These are phyloP conservation scores for Platycercus adscitus DNA, from an alignment of 2,113 vertebrate genomes.

Conservation along the genomic window DNA sequence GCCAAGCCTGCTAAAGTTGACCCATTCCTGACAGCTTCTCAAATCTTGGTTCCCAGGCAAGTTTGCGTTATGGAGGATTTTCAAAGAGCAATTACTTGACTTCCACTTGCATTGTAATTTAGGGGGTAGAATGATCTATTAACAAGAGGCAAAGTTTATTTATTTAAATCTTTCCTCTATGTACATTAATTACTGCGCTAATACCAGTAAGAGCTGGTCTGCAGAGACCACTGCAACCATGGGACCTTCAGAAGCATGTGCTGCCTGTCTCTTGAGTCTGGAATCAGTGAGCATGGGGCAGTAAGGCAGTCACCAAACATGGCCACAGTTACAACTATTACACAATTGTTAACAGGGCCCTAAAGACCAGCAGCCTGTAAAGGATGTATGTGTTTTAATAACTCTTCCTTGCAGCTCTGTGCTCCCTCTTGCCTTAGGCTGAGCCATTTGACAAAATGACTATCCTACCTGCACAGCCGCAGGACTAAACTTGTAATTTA, in stretches of 20 bases:
- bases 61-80: background rate
- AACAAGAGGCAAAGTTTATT: background rate
- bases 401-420: background rate
- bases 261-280: background rate
- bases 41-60: background rate
- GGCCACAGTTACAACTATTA: background rate
- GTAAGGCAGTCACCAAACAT: background rate
- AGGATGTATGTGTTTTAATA: background rate
- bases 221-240: background rate
- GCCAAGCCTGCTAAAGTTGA: background rate
- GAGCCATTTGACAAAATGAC: background rate
- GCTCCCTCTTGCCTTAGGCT: background rate
- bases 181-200: background rate
- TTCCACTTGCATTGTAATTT: background rate
- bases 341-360: background rate
- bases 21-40: background rate
- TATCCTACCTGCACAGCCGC: background rate
- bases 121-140: background rate
- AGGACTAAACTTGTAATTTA: background rate
- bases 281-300: background rate
- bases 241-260: background rate
- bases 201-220: background rate
- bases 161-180: background rate
- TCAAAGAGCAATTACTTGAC: background rate
- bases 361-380: background rate